Evolutionary conservation across 2,888 invertebrate species (phyloP), one percentile per base, ranked within the genome.

Genomic region (Abrostola triplasia): DNA sequence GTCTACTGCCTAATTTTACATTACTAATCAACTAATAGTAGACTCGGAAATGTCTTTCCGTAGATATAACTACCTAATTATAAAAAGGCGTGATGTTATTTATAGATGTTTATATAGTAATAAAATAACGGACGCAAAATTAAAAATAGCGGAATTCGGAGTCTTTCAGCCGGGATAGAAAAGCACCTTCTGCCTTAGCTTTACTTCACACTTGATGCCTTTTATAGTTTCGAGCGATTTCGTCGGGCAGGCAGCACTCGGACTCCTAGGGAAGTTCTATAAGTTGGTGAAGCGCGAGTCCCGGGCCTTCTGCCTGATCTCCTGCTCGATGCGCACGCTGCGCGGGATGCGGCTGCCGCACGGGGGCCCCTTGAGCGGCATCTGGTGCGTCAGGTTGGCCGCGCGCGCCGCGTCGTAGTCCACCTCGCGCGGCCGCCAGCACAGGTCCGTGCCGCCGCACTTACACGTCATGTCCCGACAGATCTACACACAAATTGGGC

Each of bases 401-500:
- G 91, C 91, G 1, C 92, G 84, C 0, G 87, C 88, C 0, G 89
- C 85, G 67, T 91, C 87, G 69, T 88, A 92, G 79, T 92, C 91
- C 0, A 59, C 73, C 35, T 86, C 83, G 0, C 92, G 89, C 0
- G 94, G 93, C 6, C 85, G 83, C 94, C 94, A 93, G 76, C 88
- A 89, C 6, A 93, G 80, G 52, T 90, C 88, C 0, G 87, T 87
- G 36, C 86, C 80, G 44, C 92, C 91, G 50, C 90, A 91, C 37
- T 64, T 80, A 70, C 92, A 90, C 0, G 90, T 90, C 92, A 92
- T 92, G 38, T 93, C 89, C 7, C 91, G 91, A 66, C 94, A 94
- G 47, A 94, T 91, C 93, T 94, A 76, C 10, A 6, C 9, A 0
- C 8, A 37, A 49, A 44, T 12, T 5, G 7, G 40, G 10, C 7